Evolutionary conservation across 1,140 invertebrate species (phyloP).

Genomic region (Paramacrobiotus metropolitanus): DNA sequence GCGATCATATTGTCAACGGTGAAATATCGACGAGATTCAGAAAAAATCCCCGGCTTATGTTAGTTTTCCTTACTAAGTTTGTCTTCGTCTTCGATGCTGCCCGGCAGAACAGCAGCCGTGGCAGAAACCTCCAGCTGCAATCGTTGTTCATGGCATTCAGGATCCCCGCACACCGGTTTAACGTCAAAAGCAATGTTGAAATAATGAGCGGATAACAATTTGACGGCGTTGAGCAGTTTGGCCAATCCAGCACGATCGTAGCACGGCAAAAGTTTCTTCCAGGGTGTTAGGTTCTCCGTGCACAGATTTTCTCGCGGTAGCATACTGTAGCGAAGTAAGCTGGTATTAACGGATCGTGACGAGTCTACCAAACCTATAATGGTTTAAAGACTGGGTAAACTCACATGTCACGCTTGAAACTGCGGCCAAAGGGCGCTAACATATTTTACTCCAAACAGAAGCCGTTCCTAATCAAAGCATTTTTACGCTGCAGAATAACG

Average conservation of each 20-base stretch:
- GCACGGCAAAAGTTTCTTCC: slow-evolving; percentile 87
- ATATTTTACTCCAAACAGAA: too few species aligned
- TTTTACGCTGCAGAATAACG: too few species aligned
- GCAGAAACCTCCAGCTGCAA: slow-evolving; percentile 1
- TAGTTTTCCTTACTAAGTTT: slow-evolving; percentile 11
- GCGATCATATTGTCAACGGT: too few species aligned
- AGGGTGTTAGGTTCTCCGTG: slow-evolving; percentile 93
- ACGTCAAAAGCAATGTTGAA: slow-evolving; percentile 70
- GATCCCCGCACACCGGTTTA: slow-evolving; percentile 41
- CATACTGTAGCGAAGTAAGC: slow-evolving; percentile 46
- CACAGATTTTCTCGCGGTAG: slow-evolving; percentile 85
- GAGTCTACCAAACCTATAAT: too few species aligned
- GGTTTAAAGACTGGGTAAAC: too few species aligned
- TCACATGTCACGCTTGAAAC: too few species aligned
- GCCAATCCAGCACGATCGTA: slow-evolving; percentile 42
- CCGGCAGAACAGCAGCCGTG: slow-evolving; percentile 4
- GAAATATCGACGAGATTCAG: too few species aligned
- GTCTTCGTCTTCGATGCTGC: not conserved
- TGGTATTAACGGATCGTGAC: slow-evolving; percentile 4
- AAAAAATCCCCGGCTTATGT: slow-evolving; percentile 23
- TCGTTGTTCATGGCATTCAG: slow-evolving; percentile 17
- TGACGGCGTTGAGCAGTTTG: slow-evolving; percentile 61
- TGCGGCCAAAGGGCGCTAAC: too few species aligned
- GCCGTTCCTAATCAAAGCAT: too few species aligned
- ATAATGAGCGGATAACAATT: slow-evolving; percentile 75